Conservation (phyloP, 1,140 invertebrate species). For the Asobara japonica region DNA sequence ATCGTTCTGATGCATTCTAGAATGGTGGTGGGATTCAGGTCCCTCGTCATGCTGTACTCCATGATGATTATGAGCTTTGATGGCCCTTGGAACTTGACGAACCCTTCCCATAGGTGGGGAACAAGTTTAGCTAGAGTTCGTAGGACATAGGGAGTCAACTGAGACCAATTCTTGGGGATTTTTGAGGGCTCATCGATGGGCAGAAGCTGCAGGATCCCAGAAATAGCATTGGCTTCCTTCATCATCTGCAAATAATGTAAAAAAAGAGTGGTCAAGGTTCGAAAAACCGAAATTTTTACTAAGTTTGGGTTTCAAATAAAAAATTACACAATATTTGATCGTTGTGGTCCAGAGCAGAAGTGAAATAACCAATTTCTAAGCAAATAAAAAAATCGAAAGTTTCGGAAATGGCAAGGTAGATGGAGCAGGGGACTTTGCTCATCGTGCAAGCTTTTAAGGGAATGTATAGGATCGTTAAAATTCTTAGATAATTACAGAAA, state of each 20-base stretch:
- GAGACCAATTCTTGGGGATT: constrained; percentile 37
- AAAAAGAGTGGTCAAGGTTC: neutral
- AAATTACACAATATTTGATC: too few species aligned
- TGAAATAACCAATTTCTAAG: too few species aligned
- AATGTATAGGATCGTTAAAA: too few species aligned
- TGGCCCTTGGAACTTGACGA: constrained; percentile 42
- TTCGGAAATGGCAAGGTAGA: too few species aligned
- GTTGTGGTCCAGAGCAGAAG: too few species aligned
- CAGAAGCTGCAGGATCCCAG: constrained; percentile 31
- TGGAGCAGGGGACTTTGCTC: too few species aligned
- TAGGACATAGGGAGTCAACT: constrained; percentile 43
- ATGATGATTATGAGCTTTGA: constrained; percentile 44
- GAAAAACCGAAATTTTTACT: too few species aligned
- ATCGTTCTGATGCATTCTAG: constrained; percentile 41
- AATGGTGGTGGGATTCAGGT: constrained; percentile 35
- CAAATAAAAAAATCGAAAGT: too few species aligned
- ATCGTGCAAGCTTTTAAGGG: too few species aligned
- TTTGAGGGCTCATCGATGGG: constrained; percentile 39
- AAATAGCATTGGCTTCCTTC: constrained; percentile 6
- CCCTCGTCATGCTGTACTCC: constrained; percentile 32
- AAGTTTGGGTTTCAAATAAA: too few species aligned
- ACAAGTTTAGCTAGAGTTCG: constrained; percentile 43
- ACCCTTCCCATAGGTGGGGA: constrained; percentile 47
- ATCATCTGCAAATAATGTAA: constrained; percentile 39
- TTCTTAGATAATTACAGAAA: constrained; percentile 39